A percentile compares a stretch with the other conserved stretches of the same genome.
These are phyloP conservation scores for Oryzaephilus surinamensis DNA, from an alignment of 1,140 invertebrate species.

Conservation along the genomic window DNA sequence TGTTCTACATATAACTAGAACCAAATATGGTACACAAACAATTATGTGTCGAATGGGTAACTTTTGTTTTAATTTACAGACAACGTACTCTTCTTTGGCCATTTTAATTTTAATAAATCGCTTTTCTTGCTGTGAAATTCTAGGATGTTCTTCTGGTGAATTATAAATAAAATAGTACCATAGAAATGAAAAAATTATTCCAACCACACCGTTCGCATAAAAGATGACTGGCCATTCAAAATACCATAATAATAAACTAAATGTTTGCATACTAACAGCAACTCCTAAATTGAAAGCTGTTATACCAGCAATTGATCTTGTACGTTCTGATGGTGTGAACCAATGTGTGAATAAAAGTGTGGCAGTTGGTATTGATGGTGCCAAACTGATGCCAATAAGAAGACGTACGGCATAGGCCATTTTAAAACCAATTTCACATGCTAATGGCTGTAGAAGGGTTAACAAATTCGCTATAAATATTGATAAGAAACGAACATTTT, in stretches of 20 bases:
- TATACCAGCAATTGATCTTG: conserved; percentile 1
- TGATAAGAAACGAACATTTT: too few species aligned
- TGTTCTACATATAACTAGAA: neutral
- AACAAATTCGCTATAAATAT: too few species aligned
- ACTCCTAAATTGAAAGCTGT: neutral
- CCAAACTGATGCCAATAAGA: too few species aligned
- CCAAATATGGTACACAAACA: neutral
- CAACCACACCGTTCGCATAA: neutral
- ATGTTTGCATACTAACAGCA: neutral
- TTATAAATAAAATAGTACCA: conserved; percentile 6
- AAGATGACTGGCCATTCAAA: conserved; percentile 3
- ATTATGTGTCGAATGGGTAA: neutral
- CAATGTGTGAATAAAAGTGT: neutral
- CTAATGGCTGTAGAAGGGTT: too few species aligned
- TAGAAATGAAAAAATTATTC: neutral
- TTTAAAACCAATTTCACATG: too few species aligned
- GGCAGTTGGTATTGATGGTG: too few species aligned
- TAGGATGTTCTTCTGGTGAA: too few species aligned
- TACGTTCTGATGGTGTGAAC: conserved; percentile 1
- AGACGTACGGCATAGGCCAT: too few species aligned
- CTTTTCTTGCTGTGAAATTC: conserved; percentile 2
- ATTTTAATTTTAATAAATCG: conserved; percentile 1
- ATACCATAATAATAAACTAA: neutral
- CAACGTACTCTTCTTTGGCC: neutral
- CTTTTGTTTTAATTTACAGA: neutral